Evolutionary conservation across 1,140 invertebrate species (phyloP), one percentile per base, ranked within the genome.

Genomic region (Heliothis subflexa): DNA sequence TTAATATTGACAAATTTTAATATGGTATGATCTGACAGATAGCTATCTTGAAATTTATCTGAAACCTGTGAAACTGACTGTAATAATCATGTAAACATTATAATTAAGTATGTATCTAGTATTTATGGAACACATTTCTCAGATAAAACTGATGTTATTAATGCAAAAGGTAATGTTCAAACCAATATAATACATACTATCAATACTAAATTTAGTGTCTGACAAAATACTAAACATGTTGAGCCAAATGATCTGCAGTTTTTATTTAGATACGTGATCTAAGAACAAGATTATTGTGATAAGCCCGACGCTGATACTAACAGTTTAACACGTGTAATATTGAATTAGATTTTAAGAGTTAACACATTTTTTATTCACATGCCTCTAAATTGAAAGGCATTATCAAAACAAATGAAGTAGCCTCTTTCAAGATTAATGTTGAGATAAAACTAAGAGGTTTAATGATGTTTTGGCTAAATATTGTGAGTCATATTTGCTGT

Each of bases 331-430:
- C 68, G 54, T 71, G 68, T 71, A 40, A 28, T 9, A 40, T 40
- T 40, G 50, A 55, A 71, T 55, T 71, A n/a, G 49, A 18, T 71
- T 66, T n/a, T 55, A 40, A 55, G 12, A 55, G 12, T 16, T 18
- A 21, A 68, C 64, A 40, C 10, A 45, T 12, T 59, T 73, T 74
- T 74, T 61, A 11, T 61, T 49, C 61, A 1, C 21, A 52, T 10
- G 25, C 66, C 1, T 52, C 47, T 28, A 47, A 50, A 28, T 70
- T 70, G 66, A 70, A 52, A 70, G 55, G 33, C 25, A 16, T 33
- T 47, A 47, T 59, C 71, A 73, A 75, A 75, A 64, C 59, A 75
- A 64, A 52, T 52, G 59, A 64, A 33, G 49, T 7, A 75, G 66
- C 62, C n/a, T 40, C 33, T 40, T 52, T 75, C 25, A 50, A 75